Evolutionary conservation across 2,888 invertebrate species (phyloP), one percentile per base, ranked within the genome.

Genomic region (Palloptera scutellata): DNA sequence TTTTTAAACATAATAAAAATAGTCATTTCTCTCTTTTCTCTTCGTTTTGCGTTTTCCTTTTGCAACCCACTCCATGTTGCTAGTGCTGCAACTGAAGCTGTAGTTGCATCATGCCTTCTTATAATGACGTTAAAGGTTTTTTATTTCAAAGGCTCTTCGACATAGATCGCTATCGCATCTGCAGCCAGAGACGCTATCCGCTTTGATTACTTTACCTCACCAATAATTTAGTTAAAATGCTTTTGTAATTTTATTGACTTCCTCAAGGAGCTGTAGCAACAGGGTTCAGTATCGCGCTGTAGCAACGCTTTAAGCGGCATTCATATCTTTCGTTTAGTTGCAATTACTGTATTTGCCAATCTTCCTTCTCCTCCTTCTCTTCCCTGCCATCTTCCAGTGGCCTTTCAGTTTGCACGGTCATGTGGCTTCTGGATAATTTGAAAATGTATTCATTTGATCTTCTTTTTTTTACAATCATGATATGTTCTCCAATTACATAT

Each of bases 171-270:
- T 13, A 48, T 48, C 15, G 45, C 13, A 48, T 54, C 17, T 12
- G 20, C 15, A 17, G 17, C 30, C 57, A 57, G 40, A 6, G 30
- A 10, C 20, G 60, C 30, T 59, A 58, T 6, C 45, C 10, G 20
- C 17, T 20, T 63, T 63, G 63, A 45, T 45, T 57, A 48, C 55
- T 45, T 12, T 19, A 43, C 15, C 43, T 13, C 13, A 5, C 9
- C 48, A 20, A 57, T 57, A 64, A 64, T 55, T 64, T 64, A 45
- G 40, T 19, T 64, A 63, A 54, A 55, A 19, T 63, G 63, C 45
- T 45, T 63, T 63, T 55, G 63, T 63, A 64, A 64, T 64, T 57
- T 55, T n/a, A 13, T 30, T 64, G 40, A 19, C 17, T 12, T 19
- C 19, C 1, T 4, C 12, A 48, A 1, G 1, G 10, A 48, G 48